phyloP scores from a whole-genome alignment of 2,797 vertebrate species.

The Carcharodon carcharias region DNA sequence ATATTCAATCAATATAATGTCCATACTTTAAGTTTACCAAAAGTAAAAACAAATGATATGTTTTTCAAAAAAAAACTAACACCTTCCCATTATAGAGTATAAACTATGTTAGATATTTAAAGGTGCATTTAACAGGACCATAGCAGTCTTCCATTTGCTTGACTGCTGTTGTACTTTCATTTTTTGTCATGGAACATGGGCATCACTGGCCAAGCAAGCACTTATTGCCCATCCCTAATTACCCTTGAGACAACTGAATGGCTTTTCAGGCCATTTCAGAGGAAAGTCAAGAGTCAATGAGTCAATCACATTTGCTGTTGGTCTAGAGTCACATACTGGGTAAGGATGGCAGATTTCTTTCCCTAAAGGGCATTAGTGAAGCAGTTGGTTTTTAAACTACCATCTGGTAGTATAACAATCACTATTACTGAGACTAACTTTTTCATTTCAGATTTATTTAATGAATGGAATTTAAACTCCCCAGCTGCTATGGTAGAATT shows the following conservation, averaged over 20 bases:
- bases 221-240: neutral
- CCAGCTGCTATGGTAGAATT: neutral
- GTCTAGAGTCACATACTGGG: neutral
- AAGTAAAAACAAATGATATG: neutral
- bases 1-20: neutral
- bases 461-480: neutral
- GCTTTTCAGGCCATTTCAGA: neutral
- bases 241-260: neutral
- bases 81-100: neutral
- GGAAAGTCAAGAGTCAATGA: neutral
- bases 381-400: neutral
- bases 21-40: neutral
- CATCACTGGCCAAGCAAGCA: neutral
- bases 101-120: neutral
- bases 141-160: neutral
- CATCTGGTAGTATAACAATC: neutral
- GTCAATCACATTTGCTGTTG: neutral
- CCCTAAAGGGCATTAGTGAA: neutral
- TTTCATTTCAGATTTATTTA: neutral
- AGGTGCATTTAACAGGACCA: neutral
- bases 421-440: neutral
- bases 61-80: neutral
- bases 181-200: neutral
- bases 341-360: neutral
- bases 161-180: neutral